Percentiles rank a stretch among this genome's conserved stretches.
Evolutionary conservation across 2,888 invertebrate genomes (phyloP).

Genomic region (Drosophila eohydei): DNA sequence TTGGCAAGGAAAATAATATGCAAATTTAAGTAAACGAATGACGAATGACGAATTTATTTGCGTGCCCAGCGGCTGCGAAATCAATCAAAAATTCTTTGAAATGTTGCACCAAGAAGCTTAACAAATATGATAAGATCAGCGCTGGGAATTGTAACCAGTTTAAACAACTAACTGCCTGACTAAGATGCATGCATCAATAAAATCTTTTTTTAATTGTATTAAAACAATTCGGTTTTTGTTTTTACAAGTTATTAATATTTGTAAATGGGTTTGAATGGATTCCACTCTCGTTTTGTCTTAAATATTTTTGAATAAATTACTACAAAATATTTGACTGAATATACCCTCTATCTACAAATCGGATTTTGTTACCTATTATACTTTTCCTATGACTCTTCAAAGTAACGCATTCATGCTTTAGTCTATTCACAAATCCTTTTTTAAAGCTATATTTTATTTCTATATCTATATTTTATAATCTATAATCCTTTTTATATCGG

Average conservation of each 20-base stretch:
- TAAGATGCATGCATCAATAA: neutral
- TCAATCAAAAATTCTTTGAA: slow-evolving; percentile 1
- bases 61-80: neutral
- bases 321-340: neutral
- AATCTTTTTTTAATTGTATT: neutral
- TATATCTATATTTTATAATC: too few species aligned
- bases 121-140: neutral
- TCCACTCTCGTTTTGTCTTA: too few species aligned
- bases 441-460: too few species aligned
- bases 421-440: too few species aligned
- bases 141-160: neutral
- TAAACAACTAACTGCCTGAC: neutral
- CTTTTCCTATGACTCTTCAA: neutral
- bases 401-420: neutral
- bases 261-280: too few species aligned
- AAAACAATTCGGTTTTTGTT: too few species aligned
- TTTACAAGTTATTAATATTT: too few species aligned
- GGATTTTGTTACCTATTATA: neutral
- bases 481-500: neutral
- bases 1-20: slow-evolving; percentile 8
- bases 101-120: neutral
- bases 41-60: slow-evolving; percentile 2
- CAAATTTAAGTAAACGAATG: slow-evolving; percentile 1
- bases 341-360: neutral
- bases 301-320: neutral